Conservation (phyloP, 2,113 vertebrate genomes). For the Actenoides lindsayi region DNA sequence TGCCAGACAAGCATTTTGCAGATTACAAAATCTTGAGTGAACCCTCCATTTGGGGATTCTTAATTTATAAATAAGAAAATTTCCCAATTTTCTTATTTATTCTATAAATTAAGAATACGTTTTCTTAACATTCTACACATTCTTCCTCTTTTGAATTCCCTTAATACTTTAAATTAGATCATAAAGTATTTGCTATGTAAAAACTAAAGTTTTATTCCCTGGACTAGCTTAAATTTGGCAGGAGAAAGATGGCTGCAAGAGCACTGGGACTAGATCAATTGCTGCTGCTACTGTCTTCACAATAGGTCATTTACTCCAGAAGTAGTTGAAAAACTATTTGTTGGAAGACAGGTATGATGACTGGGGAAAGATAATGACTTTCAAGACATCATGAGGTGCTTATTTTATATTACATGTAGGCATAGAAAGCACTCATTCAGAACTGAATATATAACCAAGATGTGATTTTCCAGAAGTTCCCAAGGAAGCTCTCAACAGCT, state of each 20-base stretch:
- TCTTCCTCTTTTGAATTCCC: not conserved
- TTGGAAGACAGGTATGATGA: not conserved
- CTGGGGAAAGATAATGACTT: not conserved
- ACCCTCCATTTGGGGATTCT: not conserved
- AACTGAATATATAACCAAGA: not conserved
- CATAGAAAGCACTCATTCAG: not conserved
- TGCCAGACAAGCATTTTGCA: not conserved
- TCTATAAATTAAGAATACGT: not conserved
- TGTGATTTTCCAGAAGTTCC: not conserved
- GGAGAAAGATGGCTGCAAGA: not conserved
- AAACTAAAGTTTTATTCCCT: not conserved
- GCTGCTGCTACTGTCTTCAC: not conserved
- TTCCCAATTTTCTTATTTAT: not conserved
- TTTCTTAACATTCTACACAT: not conserved
- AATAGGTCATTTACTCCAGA: not conserved
- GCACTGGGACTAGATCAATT: not conserved
- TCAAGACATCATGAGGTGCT: not conserved
- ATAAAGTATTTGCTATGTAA: not conserved
- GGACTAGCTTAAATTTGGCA: not conserved
- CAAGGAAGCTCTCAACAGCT: not conserved
- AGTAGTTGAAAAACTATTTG: not conserved
- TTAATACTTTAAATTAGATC: not conserved
- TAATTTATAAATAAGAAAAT: not conserved
- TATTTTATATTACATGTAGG: not conserved
- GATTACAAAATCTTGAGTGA: not conserved